These are phyloP conservation scores for Rhynchomys soricoides DNA, from an alignment of 2,113 vertebrate species.

Conservation along the genomic window DNA sequence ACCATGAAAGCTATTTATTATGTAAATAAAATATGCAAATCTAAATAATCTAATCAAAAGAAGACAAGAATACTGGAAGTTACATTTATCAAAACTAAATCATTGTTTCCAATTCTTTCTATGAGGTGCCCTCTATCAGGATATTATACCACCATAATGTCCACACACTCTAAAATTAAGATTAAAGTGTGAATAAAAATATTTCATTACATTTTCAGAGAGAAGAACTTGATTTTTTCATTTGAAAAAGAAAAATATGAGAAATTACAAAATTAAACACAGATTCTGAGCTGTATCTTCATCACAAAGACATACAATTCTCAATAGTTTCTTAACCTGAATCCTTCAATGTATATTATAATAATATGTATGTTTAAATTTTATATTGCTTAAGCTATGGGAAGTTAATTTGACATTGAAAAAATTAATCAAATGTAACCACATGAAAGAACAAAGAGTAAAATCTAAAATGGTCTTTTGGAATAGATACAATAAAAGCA, in stretches of 20 bases:
- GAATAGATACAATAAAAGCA: neutral
- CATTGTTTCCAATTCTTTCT: neutral
- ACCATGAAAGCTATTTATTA: neutral
- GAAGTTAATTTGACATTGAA: neutral
- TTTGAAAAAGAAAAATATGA: neutral
- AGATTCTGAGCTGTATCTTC: neutral
- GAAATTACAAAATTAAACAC: neutral
- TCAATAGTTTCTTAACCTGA: neutral
- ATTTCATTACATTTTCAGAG: neutral
- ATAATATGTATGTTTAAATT: neutral
- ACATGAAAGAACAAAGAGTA: neutral
- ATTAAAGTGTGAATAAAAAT: neutral
- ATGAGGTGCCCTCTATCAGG: neutral
- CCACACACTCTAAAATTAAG: neutral
- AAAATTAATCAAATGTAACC: conserved; percentile 3
- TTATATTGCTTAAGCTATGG: neutral
- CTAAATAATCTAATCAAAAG: neutral
- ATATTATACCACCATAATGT: neutral
- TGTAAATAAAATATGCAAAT: neutral
- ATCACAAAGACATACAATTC: neutral
- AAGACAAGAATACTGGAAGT: neutral
- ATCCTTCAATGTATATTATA: neutral
- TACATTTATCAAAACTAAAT: neutral
- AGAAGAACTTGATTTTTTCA: neutral
- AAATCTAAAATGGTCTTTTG: neutral